Percentiles rank a stretch among this genome's conserved stretches.
phyloP scores from a whole-genome alignment of 2,797 vertebrate species.

The Syngnathus acus region DNA sequence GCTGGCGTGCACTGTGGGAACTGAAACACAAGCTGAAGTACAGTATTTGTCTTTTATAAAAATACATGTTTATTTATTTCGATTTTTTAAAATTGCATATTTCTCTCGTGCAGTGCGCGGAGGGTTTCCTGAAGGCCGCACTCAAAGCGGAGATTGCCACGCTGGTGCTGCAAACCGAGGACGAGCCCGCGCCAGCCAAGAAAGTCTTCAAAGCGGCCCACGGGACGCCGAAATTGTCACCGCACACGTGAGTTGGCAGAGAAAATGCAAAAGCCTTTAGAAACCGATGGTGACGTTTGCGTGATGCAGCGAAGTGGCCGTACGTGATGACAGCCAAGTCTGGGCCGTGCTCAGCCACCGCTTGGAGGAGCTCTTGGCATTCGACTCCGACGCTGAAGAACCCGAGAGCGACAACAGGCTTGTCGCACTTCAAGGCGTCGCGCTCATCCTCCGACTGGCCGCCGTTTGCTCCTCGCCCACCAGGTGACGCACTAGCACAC shows the following conservation, averaged over 20 bases:
- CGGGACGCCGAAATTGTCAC: too few relatives aligned
- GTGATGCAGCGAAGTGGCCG: conserved; percentile 60
- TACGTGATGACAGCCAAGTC: conserved; percentile 70
- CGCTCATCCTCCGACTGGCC: conserved; percentile 71
- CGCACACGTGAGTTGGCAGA: neutral
- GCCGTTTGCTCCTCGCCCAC: conserved; percentile 69
- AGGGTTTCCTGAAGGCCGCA: conserved; percentile 76
- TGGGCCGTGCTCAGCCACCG: conserved; percentile 74
- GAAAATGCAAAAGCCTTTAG: neutral
- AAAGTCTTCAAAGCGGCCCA: conserved; percentile 53
- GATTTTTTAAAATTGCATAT: neutral
- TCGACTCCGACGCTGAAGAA: conserved; percentile 52
- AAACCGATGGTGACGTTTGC: neutral
- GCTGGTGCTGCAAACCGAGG: conserved; percentile 58
- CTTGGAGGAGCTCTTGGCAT: conserved; percentile 69
- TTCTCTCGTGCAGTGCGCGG: conserved; percentile 68
- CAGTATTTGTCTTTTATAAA: neutral
- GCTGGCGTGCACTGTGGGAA: conserved; percentile 76
- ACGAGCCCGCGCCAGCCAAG: conserved; percentile 75
- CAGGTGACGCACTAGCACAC: conserved; percentile 29
- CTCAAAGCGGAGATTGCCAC: conserved; percentile 72
- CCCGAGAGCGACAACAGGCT: conserved; percentile 35
- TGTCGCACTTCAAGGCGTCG: conserved; percentile 72
- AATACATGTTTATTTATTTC: too few relatives aligned
- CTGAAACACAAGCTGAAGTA: conserved; percentile 74